Evolutionary conservation across 53 echinoderm and acorn worm genomes (phyloP), one percentile per base, ranked within the genome.

Genomic region (Echinometra lucunter): DNA sequence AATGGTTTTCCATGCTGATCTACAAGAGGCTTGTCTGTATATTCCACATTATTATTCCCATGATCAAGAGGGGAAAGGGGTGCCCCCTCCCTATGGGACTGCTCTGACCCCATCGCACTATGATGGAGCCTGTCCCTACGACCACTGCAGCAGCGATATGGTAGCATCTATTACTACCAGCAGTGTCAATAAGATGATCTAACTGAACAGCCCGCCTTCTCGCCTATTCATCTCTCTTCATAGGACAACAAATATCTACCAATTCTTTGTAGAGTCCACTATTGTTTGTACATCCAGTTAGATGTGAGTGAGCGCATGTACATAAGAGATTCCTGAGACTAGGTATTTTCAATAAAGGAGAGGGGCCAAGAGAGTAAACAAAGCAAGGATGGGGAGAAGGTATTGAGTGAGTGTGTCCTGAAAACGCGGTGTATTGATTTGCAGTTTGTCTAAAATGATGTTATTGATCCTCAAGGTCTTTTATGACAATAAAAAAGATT

Each of bases 341-440:
- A 49, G 47, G 44, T 85, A 47, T 85, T 25, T 85, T 6, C 89
- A 58, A 89, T 89, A 19, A 78, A 21, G 63, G 21, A 47, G 49
- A 30, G 38, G 19, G 75, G 32, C 37, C 17, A 42, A 58, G 42
- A 58, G 38, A 42, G 91, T 69, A 69, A 70, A 91, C 91, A 91
- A 70, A 60, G 72, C 78, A 47, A 10, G 42, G 67, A 44, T 6
- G 28, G 78, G 74, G 37, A 4, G 32, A 34, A 34, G 35, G 56
- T 47, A 89, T 89, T 57, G 89, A 89, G 38, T 57, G 89, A 88
- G 6, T 25, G 74, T 44, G 81, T 21, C 7, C 37, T 17, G 2
- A 94, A 63, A 94, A 45, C 85, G 94, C 94, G 66, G 94, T 42
- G 66, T 94, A 94, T 94, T 94, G 94, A 94, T 94, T 83, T 40